Conservation (phyloP, 2,888 invertebrate genomes). For the Idaea aversata region DNA sequence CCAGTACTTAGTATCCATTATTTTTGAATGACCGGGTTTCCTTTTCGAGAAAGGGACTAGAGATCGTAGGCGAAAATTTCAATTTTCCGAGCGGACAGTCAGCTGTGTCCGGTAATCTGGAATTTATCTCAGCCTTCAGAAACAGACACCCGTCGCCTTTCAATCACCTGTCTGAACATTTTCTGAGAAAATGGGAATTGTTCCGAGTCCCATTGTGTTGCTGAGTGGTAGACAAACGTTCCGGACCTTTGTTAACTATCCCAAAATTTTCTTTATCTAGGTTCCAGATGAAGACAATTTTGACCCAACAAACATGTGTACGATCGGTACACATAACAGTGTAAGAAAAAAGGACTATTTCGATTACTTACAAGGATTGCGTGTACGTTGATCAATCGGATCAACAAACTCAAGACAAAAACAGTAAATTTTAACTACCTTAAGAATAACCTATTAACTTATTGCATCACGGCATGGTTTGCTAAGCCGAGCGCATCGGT, state of each 20-base stretch:
- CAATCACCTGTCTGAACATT: conserved; percentile 54
- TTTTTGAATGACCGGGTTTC: neutral
- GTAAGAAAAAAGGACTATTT: neutral
- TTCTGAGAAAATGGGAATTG: conserved; percentile 40
- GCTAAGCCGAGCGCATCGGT: conserved; percentile 63
- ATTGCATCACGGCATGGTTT: conserved; percentile 48
- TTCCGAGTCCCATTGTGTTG: conserved; percentile 40
- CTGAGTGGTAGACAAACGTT: conserved; percentile 32
- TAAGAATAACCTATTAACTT: conserved; percentile 11
- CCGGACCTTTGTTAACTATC: conserved; percentile 20
- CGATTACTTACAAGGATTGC: neutral
- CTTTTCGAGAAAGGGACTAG: neutral
- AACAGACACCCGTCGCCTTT: conserved; percentile 56
- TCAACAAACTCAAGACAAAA: conserved; percentile 15
- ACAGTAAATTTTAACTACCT: neutral
- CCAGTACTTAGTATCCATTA: neutral
- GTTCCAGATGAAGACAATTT: neutral
- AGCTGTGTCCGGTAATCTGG: conserved; percentile 56
- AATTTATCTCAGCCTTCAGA: conserved; percentile 57
- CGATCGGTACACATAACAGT: neutral
- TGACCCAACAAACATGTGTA: neutral
- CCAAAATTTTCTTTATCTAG: conserved; percentile 1
- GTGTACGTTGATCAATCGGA: neutral
- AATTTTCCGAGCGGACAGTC: conserved; percentile 63
- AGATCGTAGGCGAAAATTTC: conserved; percentile 42